phyloP scores from a whole-genome alignment of 2,888 invertebrate genomes.

The Drosophila nigricruria region DNA sequence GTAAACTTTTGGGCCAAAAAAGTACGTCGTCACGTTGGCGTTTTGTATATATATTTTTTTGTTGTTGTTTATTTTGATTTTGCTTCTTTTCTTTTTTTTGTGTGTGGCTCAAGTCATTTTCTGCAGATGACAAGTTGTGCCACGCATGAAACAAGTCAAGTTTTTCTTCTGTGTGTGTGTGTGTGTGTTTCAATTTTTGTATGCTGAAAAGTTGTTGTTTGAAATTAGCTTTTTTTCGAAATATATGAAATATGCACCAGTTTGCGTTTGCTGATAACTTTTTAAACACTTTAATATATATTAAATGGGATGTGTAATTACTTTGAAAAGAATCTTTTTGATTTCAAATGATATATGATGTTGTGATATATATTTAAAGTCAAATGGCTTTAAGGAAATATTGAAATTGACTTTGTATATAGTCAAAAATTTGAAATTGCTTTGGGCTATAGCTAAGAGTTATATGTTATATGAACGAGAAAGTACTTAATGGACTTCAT shows the following conservation, averaged over 20 bases:
- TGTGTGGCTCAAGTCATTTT: constrained; percentile 47
- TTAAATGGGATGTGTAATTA: constrained; percentile 11
- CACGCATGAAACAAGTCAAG: constrained; percentile 46
- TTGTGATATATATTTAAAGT: neutral
- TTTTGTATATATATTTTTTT: constrained; percentile 14
- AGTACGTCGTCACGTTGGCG: constrained; percentile 22
- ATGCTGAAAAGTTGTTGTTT: constrained; percentile 34
- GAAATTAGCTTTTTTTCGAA: constrained; percentile 17
- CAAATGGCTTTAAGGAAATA: neutral
- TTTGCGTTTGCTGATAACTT: constrained; percentile 18
- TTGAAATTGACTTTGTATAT: neutral
- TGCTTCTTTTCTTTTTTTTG: constrained; percentile 11
- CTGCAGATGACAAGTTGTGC: constrained; percentile 73
- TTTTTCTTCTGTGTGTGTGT: neutral
- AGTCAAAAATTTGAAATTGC: neutral
- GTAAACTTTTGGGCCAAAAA: constrained; percentile 35
- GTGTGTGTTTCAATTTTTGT: constrained; percentile 26
- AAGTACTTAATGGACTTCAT: no score
- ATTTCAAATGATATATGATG: neutral
- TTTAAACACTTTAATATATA: constrained; percentile 27
- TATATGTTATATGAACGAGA: no score
- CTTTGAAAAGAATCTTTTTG: neutral
- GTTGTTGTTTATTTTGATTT: constrained; percentile 5
- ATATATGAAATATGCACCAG: constrained; percentile 13
- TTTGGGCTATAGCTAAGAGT: no score